A percentile compares a stretch with the other conserved stretches of the same genome.
Conservation (phyloP, 1,140 invertebrate species). For the Drosophila busckii region DNA sequence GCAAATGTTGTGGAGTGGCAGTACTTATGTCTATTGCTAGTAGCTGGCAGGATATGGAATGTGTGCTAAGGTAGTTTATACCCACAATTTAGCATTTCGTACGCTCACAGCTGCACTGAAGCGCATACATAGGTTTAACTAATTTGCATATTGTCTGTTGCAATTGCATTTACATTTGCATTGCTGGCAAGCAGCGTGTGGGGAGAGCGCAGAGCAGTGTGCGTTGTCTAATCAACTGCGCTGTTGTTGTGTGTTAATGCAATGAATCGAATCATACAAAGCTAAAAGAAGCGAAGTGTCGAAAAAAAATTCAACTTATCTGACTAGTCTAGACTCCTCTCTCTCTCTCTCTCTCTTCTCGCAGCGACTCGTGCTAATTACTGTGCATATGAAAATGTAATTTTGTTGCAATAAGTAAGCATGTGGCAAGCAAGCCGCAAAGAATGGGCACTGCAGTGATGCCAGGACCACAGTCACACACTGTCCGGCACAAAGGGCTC, state of each 20-base stretch:
- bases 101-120: slow-evolving; percentile 38
- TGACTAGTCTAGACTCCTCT: slow-evolving; percentile 13
- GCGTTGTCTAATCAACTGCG: slow-evolving; percentile 53
- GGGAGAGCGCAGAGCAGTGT: neutral
- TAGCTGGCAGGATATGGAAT: slow-evolving; percentile 8
- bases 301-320: slow-evolving; percentile 2
- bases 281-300: neutral
- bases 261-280: slow-evolving; percentile 16
- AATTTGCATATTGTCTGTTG: slow-evolving; percentile 66
- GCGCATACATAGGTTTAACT: slow-evolving; percentile 45
- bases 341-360: too few species aligned
- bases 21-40: slow-evolving; percentile 14
- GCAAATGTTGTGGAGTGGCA: too few species aligned
- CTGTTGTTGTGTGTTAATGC: slow-evolving; percentile 38
- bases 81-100: slow-evolving; percentile 61
- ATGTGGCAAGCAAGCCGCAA: slow-evolving; percentile 32
- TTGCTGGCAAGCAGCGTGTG: neutral
- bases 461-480: too few species aligned
- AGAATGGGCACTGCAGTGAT: too few species aligned
- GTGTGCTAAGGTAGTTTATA: slow-evolving; percentile 62
- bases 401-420: slow-evolving; percentile 33
- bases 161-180: slow-evolving; percentile 62
- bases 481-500: too few species aligned
- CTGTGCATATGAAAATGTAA: slow-evolving; percentile 39
- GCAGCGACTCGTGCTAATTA: slow-evolving; percentile 27